A percentile compares a stretch with the other conserved stretches of the same genome.
These are phyloP conservation scores for Lepidurus couesii DNA, from an alignment of 1,140 invertebrate genomes.

Conservation along the genomic window DNA sequence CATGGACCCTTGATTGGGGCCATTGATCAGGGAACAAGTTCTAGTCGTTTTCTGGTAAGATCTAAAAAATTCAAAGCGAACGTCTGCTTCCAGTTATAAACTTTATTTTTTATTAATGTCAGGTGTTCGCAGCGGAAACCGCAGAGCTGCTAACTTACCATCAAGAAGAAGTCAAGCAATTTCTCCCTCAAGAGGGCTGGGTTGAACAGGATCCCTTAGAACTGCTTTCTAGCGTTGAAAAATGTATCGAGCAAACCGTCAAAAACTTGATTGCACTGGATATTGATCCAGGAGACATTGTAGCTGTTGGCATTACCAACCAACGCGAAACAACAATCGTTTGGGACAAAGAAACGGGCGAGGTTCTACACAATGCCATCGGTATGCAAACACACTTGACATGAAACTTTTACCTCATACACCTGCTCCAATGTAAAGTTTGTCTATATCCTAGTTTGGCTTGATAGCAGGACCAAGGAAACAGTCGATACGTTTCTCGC, in stretches of 20 bases:
- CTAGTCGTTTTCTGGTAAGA: slow-evolving; percentile 80
- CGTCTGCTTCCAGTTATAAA: neutral
- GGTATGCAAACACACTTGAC: slow-evolving; percentile 47
- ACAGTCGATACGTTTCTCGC: slow-evolving; percentile 78
- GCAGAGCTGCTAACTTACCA: slow-evolving; percentile 75
- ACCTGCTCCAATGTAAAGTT: neutral
- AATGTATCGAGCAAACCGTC: slow-evolving; percentile 67
- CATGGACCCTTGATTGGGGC: slow-evolving; percentile 55
- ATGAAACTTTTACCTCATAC: neutral
- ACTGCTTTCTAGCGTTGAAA: slow-evolving; percentile 68
- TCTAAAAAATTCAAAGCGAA: slow-evolving; percentile 28
- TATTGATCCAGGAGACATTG: slow-evolving; percentile 64
- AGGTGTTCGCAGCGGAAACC: slow-evolving; percentile 79
- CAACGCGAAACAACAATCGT: slow-evolving; percentile 88
- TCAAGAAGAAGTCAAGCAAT: slow-evolving; percentile 73
- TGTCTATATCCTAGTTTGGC: slow-evolving; percentile 63
- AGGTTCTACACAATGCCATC: slow-evolving; percentile 87
- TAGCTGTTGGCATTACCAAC: slow-evolving; percentile 63
- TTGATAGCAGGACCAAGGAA: slow-evolving; percentile 72
- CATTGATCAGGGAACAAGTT: slow-evolving; percentile 93
- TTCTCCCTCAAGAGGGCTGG: slow-evolving; percentile 86
- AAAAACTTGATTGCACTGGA: slow-evolving; percentile 57
- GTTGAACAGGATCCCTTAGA: slow-evolving; percentile 87
- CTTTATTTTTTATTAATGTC: slow-evolving; percentile 35
- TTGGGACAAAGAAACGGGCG: slow-evolving; percentile 84